These are phyloP conservation scores for Spinus pinus DNA, from an alignment of 2,797 vertebrate genomes.

Conservation along the genomic window DNA sequence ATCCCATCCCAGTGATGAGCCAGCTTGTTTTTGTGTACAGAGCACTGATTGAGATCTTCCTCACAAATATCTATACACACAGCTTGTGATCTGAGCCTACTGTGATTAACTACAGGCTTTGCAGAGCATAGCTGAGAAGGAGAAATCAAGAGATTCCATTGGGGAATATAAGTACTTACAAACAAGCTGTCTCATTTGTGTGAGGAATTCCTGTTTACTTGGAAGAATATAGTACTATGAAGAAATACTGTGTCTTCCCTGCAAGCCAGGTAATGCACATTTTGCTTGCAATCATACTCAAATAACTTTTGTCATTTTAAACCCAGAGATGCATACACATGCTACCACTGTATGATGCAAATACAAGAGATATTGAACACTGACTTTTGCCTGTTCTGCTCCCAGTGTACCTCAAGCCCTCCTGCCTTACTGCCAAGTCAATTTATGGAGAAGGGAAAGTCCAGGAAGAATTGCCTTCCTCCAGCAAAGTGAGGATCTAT, in stretches of 20 bases:
- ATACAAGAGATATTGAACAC: neutral
- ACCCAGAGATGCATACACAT: neutral
- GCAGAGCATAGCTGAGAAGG: neutral
- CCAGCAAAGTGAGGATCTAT: neutral
- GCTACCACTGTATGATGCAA: neutral
- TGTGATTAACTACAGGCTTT: neutral
- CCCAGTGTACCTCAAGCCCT: neutral
- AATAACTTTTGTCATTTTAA: neutral
- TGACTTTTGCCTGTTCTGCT: neutral
- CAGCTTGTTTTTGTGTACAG: neutral
- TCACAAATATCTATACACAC: neutral
- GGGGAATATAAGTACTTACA: neutral
- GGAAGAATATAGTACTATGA: neutral
- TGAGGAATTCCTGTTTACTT: neutral
- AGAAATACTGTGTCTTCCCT: neutral
- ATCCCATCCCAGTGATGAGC: neutral
- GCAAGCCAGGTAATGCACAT: neutral
- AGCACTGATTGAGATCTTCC: constrained; percentile 35
- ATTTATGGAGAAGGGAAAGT: neutral
- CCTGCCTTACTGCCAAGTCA: neutral
- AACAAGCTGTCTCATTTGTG: neutral
- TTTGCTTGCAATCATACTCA: neutral
- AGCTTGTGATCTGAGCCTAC: neutral
- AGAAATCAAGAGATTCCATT: neutral
- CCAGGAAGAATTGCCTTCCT: neutral